A percentile compares a stretch with the other conserved stretches of the same genome.
Evolutionary conservation across 2,113 vertebrate species (phyloP).

Genomic region (Saguinus midas): DNA sequence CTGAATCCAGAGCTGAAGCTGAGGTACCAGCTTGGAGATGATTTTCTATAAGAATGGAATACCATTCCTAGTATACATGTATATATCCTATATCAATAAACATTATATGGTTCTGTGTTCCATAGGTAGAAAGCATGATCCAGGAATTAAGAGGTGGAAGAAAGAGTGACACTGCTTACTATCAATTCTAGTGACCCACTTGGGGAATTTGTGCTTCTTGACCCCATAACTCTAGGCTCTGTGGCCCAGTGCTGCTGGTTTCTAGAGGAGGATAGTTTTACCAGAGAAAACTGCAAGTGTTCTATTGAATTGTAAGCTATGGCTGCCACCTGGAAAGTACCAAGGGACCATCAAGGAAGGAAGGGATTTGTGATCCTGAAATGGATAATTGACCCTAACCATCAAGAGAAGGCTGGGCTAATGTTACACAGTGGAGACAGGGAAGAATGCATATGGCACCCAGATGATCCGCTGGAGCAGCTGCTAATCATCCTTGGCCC

Average conservation of each 20-base stretch:
- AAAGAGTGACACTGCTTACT: background rate
- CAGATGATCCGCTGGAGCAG: too few relatives aligned
- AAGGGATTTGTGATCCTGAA: background rate
- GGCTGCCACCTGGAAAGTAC: background rate
- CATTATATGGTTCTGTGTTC: background rate
- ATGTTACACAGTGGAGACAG: background rate
- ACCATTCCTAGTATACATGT: background rate
- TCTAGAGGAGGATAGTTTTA: background rate
- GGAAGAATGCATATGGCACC: background rate
- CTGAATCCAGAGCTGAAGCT: background rate
- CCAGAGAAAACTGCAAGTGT: background rate
- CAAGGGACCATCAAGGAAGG: background rate
- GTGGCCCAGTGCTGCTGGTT: background rate
- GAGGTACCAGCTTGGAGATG: background rate
- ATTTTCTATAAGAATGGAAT: background rate
- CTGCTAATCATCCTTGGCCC: background rate
- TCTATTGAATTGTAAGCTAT: too few relatives aligned
- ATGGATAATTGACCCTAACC: background rate
- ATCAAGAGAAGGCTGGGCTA: background rate
- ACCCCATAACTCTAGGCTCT: background rate
- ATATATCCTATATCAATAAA: background rate
- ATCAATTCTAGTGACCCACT: too few relatives aligned
- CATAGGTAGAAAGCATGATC: background rate
- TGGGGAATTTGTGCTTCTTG: background rate
- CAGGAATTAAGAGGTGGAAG: background rate